phyloP scores from a whole-genome alignment of 2,888 invertebrate genomes.

The Tenthredo distinguenda region DNA sequence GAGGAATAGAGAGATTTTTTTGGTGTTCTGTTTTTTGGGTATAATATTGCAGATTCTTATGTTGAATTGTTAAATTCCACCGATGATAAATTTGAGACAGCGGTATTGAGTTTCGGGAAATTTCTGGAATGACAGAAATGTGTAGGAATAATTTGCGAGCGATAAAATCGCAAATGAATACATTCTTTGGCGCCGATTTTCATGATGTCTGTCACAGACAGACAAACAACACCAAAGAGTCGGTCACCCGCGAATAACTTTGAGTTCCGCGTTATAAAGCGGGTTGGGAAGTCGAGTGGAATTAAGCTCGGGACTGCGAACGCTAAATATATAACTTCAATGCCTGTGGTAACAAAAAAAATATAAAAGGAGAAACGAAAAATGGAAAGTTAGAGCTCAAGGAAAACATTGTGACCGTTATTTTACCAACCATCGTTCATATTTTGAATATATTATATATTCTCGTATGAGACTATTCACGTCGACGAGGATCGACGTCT shows the following conservation, averaged over 20 bases:
- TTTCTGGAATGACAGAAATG: background rate
- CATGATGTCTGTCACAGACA: conserved; percentile 17
- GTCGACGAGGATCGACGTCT: background rate
- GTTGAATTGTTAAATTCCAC: background rate
- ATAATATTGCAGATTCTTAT: background rate
- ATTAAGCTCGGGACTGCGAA: conserved; percentile 4
- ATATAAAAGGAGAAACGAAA: background rate
- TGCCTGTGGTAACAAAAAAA: background rate
- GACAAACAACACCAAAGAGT: conserved; percentile 38
- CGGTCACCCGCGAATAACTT: conserved; percentile 29
- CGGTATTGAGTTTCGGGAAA: background rate
- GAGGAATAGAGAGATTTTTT: background rate
- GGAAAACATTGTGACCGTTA: background rate
- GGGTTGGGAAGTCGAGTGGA: conserved; percentile 30
- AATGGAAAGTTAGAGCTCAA: background rate
- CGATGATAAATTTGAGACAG: background rate
- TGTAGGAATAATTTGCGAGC: background rate
- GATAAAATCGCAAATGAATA: background rate
- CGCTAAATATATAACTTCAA: conserved; percentile 22
- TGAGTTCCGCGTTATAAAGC: conserved; percentile 29
- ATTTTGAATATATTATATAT: background rate
- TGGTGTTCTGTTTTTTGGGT: background rate
- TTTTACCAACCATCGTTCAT: background rate
- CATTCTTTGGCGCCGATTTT: background rate
- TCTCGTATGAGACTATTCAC: background rate